A percentile compares a stretch with the other conserved stretches of the same genome.
Conservation (phyloP, 2,797 vertebrate species). For the Ctenochaetus hawaiiensis region DNA sequence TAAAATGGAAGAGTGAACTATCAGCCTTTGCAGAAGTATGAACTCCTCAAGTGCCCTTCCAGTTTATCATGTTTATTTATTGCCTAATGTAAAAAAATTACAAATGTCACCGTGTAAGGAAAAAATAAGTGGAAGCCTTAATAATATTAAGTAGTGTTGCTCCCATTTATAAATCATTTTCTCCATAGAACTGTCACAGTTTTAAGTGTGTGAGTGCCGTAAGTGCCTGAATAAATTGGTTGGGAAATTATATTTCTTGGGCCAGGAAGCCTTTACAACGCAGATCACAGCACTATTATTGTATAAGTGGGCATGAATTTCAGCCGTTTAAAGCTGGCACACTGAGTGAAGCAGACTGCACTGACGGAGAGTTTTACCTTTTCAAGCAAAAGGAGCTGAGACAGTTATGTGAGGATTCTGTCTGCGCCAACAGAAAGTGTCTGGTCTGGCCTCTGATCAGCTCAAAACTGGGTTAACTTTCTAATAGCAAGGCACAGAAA, state of each 20-base stretch:
- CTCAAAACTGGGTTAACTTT: conserved; percentile 15
- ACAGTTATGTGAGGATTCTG: conserved; percentile 45
- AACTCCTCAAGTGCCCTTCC: no score
- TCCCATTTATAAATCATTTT: conserved; percentile 1
- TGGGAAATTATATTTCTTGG: conserved; percentile 29
- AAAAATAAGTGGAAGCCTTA: not conserved
- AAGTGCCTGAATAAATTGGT: conserved; percentile 28
- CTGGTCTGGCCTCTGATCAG: conserved; percentile 43
- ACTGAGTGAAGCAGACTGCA: conserved; percentile 38
- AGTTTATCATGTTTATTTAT: not conserved
- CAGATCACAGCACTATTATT: conserved; percentile 24
- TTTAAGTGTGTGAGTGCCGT: not conserved
- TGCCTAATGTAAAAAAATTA: not conserved
- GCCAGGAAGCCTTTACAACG: conserved; percentile 1
- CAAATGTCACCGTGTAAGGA: not conserved
- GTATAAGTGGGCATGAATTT: conserved; percentile 40
- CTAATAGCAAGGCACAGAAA: conserved; percentile 6
- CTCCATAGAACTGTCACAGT: conserved; percentile 1
- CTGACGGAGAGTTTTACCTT: conserved; percentile 43
- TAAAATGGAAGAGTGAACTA: no score
- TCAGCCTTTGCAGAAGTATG: no score
- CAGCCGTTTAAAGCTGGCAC: conserved; percentile 42
- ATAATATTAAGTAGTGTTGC: not conserved
- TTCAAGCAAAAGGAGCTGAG: conserved; percentile 37
- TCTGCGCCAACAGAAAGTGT: conserved; percentile 50